A percentile compares a stretch with the other conserved stretches of the same genome.
Conservation (phyloP, 2,888 invertebrate genomes). For the Eilema caniola region DNA sequence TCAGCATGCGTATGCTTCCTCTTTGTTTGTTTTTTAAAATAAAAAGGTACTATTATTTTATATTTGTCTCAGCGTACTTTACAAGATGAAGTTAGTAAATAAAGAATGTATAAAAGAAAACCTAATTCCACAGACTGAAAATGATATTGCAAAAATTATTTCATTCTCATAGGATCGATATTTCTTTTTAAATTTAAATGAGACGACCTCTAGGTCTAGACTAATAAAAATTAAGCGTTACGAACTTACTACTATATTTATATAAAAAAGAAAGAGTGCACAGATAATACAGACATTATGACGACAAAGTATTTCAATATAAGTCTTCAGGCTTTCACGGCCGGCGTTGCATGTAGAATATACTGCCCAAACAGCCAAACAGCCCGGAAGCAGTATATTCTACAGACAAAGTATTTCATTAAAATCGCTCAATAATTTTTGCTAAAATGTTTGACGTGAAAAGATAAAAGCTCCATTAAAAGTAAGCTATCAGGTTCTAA, state of each 20-base stretch:
- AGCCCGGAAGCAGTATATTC: no score
- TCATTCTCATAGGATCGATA: no score
- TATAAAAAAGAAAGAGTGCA: background rate
- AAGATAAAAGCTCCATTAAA: slow-evolving; percentile 12
- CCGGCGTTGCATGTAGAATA: no score
- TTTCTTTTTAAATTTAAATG: background rate
- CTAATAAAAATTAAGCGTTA: background rate
- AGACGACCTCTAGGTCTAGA: background rate
- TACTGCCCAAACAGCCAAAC: no score
- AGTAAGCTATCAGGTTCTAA: slow-evolving; percentile 22
- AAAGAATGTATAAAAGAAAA: background rate
- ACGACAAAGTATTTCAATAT: background rate
- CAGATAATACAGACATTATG: background rate
- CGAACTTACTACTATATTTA: background rate
- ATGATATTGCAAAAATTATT: background rate
- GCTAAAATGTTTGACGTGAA: background rate
- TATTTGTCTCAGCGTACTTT: background rate
- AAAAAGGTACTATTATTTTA: background rate
- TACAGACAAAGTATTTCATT: background rate
- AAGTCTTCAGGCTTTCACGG: no score
- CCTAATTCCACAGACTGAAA: background rate
- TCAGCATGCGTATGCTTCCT: background rate
- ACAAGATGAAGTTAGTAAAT: background rate
- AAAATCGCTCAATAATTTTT: background rate
- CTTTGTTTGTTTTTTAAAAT: background rate